Percentiles rank a stretch among this genome's conserved stretches.
phyloP scores from a whole-genome alignment of 2,888 invertebrate genomes.

The Rotaria magnacalcarata region DNA sequence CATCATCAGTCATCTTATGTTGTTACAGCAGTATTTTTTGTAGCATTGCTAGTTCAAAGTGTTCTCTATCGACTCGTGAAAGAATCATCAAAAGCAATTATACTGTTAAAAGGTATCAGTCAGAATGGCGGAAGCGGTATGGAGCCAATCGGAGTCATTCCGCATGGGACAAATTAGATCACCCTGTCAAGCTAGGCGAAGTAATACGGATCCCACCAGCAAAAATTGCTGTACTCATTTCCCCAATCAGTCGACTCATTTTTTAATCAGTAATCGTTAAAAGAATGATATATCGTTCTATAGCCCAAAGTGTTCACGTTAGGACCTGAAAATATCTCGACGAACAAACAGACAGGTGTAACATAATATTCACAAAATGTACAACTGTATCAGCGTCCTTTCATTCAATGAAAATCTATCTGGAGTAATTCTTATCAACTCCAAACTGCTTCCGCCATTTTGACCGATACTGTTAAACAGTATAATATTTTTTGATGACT shows the following conservation, averaged over 20 bases:
- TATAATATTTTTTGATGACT: no score
- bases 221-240: background rate
- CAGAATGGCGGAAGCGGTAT: background rate
- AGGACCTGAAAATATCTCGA: background rate
- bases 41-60: background rate
- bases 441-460: no score
- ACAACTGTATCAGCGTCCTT: background rate
- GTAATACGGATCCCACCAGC: background rate
- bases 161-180: background rate
- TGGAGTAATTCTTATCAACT: no score
- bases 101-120: background rate
- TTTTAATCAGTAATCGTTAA: background rate
- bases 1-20: background rate
- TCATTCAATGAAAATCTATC: background rate
- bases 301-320: background rate
- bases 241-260: background rate
- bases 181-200: background rate
- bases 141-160: background rate
- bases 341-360: background rate
- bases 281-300: background rate
- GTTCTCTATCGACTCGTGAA: background rate
- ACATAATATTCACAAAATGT: background rate
- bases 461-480: no score
- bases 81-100: background rate
- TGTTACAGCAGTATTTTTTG: background rate